A percentile compares a stretch with the other conserved stretches of the same genome.
These are phyloP conservation scores for Acanthosepion lycidas DNA, from an alignment of 2,888 invertebrate genomes.

Conservation along the genomic window DNA sequence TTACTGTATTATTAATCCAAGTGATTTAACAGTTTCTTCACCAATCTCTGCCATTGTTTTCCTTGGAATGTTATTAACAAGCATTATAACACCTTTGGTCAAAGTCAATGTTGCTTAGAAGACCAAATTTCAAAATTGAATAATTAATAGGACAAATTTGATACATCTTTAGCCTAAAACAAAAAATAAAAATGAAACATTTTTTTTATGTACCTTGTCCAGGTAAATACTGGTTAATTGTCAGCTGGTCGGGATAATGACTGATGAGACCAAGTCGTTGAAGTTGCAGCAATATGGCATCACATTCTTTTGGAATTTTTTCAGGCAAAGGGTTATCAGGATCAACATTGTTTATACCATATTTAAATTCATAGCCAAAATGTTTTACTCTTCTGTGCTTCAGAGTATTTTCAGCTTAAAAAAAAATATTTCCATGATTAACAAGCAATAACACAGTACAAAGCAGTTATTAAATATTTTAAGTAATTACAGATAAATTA, in stretches of 20 bases:
- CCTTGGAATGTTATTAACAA: too few relatives aligned
- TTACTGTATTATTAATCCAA: too few relatives aligned
- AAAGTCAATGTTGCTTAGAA: too few relatives aligned
- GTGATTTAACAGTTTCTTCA: too few relatives aligned
- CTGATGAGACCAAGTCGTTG: constrained; percentile 71
- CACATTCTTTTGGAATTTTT: constrained; percentile 83
- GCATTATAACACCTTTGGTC: too few relatives aligned
- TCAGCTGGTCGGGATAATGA: constrained; percentile 73
- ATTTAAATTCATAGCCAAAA: constrained; percentile 93
- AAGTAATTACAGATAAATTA: neutral
- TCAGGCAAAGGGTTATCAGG: constrained; percentile 79
- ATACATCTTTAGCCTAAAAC: too few relatives aligned
- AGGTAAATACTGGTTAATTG: constrained; percentile 76
- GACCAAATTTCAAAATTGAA: too few relatives aligned
- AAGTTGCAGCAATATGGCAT: constrained; percentile 80
- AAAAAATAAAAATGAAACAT: neutral
- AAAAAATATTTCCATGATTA: neutral
- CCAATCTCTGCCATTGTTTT: too few relatives aligned
- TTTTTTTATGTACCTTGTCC: constrained; percentile 74
- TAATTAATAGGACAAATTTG: too few relatives aligned
- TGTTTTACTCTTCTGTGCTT: constrained; percentile 91
- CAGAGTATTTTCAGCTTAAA: constrained; percentile 58
- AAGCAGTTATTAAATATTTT: neutral
- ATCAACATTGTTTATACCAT: constrained; percentile 90
- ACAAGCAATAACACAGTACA: neutral